These are phyloP conservation scores for Chelon auratus DNA, from an alignment of 2,797 vertebrate species.

Conservation along the genomic window DNA sequence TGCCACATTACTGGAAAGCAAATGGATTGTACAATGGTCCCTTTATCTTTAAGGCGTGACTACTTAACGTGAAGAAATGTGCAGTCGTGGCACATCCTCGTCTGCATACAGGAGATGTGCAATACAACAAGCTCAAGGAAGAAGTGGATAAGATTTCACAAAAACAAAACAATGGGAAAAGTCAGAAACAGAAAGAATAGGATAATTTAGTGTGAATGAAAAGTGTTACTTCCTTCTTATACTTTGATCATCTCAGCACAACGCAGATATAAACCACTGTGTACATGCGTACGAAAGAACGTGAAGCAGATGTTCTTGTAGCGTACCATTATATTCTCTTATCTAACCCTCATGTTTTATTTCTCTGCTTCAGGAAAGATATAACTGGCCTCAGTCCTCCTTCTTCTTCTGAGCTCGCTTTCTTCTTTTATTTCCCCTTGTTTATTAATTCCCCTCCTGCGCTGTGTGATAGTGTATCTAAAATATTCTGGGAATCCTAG, in stretches of 20 bases:
- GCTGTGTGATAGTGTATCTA: conserved; percentile 71
- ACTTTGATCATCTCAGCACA: background rate
- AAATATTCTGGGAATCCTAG: conserved; percentile 73
- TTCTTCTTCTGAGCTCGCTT: conserved; percentile 56
- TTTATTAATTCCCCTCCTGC: conserved; percentile 50
- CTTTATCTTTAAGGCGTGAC: background rate
- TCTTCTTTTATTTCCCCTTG: conserved; percentile 46
- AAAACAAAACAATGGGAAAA: too few species aligned
- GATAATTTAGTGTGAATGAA: too few species aligned
- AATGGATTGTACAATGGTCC: background rate
- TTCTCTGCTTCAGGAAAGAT: background rate
- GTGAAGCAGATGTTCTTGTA: background rate
- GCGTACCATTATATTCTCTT: background rate
- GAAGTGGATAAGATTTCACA: too few species aligned
- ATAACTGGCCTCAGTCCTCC: conserved; percentile 2
- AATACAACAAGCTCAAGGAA: too few species aligned
- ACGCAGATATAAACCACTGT: background rate
- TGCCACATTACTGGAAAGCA: background rate
- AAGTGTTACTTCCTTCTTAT: background rate
- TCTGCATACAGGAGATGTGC: too few species aligned
- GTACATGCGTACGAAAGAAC: background rate
- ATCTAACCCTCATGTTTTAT: conserved; percentile 12
- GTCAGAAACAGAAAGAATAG: too few species aligned
- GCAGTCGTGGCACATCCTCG: too few species aligned
- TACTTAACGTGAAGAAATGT: background rate